Conservation (phyloP, 64 coral and sea anemone genomes). For the Pocillopora verrucosa region DNA sequence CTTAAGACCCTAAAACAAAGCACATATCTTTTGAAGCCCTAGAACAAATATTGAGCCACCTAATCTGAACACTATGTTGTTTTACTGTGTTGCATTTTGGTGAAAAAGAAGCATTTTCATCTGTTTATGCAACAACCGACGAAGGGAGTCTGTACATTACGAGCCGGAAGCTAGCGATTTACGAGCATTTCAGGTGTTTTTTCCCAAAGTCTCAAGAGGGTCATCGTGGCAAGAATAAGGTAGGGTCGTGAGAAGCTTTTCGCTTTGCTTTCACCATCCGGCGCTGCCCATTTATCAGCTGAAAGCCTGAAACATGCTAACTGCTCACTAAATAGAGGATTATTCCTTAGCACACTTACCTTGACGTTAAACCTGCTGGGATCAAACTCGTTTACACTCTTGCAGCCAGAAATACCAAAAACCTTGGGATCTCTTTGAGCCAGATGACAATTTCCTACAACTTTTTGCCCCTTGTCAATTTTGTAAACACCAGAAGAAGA, state of each 20-base stretch:
- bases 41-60: background rate
- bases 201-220: too few relatives aligned
- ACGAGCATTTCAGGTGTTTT: too few relatives aligned
- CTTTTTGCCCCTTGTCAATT: slow-evolving; percentile 56
- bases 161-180: too few relatives aligned
- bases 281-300: background rate
- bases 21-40: background rate
- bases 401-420: slow-evolving; percentile 69
- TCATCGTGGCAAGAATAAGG: too few relatives aligned
- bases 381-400: slow-evolving; percentile 81
- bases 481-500: slow-evolving; percentile 72
- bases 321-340: background rate
- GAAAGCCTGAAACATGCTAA: background rate
- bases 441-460: slow-evolving; percentile 79
- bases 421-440: slow-evolving; percentile 75
- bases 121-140: too few relatives aligned
- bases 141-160: too few relatives aligned
- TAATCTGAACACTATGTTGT: background rate
- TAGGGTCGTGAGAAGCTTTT: too few relatives aligned
- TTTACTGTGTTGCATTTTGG: background rate
- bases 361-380: slow-evolving; percentile 52
- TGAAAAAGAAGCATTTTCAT: too few relatives aligned
- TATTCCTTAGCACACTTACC: slow-evolving; percentile 3
- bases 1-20: slow-evolving; percentile 55
- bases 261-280: too few relatives aligned